Conservation (phyloP, 2,888 invertebrate genomes). For the Ormia ochracea region DNA sequence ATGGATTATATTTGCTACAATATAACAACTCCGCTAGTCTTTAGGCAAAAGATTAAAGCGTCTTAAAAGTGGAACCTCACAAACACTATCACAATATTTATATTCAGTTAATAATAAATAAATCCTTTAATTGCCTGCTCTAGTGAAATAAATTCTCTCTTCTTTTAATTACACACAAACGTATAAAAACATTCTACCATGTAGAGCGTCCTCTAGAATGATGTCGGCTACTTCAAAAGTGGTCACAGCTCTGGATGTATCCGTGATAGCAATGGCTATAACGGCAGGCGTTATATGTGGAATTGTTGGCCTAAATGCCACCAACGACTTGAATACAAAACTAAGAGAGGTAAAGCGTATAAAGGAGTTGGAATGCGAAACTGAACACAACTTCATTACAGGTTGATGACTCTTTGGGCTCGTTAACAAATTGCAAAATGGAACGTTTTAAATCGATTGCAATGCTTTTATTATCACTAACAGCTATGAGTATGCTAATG, state of each 20-base stretch:
- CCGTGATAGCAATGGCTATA: constrained; percentile 74
- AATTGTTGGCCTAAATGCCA: constrained; percentile 70
- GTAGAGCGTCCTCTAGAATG: constrained; percentile 77
- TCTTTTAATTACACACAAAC: not conserved
- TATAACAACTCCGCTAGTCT: no score
- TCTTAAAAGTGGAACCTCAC: no score
- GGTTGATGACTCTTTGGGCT: constrained; percentile 72
- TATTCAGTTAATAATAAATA: no score
- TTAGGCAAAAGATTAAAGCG: no score
- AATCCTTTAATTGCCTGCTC: no score
- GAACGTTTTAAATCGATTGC: constrained; percentile 71
- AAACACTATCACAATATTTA: no score
- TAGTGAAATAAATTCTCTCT: no score
- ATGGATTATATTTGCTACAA: no score
- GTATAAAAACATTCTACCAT: constrained; percentile 35
- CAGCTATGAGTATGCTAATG: constrained; percentile 67
- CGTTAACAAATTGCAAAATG: constrained; percentile 68
- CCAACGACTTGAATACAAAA: constrained; percentile 71
- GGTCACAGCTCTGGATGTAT: constrained; percentile 76
- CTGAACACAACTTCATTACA: constrained; percentile 46
- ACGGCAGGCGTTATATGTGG: constrained; percentile 74
- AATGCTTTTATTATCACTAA: constrained; percentile 67
- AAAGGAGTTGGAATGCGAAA: not conserved
- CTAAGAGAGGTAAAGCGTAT: constrained; percentile 68
- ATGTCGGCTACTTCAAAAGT: constrained; percentile 77